A percentile compares a stretch with the other conserved stretches of the same genome.
Evolutionary conservation across 64 coral and sea anemone species (phyloP).

Genomic region (Stylophora pistillata): DNA sequence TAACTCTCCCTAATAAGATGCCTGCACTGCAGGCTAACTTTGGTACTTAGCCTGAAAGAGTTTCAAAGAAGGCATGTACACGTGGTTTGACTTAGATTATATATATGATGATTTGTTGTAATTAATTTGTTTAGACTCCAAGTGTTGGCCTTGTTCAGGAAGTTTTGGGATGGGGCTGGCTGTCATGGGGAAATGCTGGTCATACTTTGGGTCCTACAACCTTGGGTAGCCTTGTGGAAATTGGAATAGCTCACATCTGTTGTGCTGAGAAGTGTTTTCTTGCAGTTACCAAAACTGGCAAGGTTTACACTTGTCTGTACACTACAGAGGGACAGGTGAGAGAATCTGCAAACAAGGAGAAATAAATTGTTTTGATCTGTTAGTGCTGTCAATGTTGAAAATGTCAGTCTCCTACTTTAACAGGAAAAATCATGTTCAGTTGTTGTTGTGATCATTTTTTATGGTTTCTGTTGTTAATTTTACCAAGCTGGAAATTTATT

Average conservation of each 20-base stretch:
- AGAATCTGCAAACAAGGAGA: background rate
- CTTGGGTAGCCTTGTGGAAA: slow-evolving; percentile 67
- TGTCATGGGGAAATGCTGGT: slow-evolving; percentile 70
- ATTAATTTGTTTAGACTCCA: slow-evolving; percentile 25
- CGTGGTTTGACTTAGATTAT: background rate
- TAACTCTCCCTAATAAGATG: too few species aligned
- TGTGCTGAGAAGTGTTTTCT: slow-evolving; percentile 90
- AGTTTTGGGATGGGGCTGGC: slow-evolving; percentile 87
- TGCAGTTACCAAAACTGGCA: slow-evolving; percentile 82
- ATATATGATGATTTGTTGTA: background rate
- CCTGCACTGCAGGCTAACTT: too few species aligned
- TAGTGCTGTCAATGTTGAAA: too few species aligned
- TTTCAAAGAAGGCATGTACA: too few species aligned
- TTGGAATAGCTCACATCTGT: slow-evolving; percentile 80
- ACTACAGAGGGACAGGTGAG: slow-evolving; percentile 84
- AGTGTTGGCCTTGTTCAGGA: slow-evolving; percentile 85
- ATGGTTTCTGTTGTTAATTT: too few species aligned
- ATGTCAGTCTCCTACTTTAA: too few species aligned
- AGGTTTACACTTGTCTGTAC: slow-evolving; percentile 82
- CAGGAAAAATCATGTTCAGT: too few species aligned
- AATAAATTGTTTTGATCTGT: background rate
- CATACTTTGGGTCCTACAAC: slow-evolving; percentile 76
- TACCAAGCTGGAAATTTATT: background rate
- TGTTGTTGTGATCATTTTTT: too few species aligned
- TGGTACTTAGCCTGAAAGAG: too few species aligned